Evolutionary conservation across 2,797 vertebrate species (phyloP), one percentile per base, ranked within the genome.

Genomic region (Gallinago solitaria): DNA sequence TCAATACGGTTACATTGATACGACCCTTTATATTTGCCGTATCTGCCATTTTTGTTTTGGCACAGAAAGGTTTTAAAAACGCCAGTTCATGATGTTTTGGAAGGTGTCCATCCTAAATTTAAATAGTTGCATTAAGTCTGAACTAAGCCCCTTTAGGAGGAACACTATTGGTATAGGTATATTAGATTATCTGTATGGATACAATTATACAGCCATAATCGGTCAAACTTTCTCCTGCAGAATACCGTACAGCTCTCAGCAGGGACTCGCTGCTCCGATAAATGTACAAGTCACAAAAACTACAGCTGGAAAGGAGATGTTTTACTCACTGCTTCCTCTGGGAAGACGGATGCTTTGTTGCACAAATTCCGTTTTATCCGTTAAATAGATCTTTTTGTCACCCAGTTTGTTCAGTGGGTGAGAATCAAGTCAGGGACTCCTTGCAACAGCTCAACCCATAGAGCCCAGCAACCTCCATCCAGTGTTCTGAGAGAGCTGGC

Each of bases 401-500:
- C 28, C 6, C 23, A 16, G 30, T 47, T 86, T 76, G 3, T 78
- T 93, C 37, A 16, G 18, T 11, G 9, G 13, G 16, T 28, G 21
- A 87, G 43, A 84, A 79, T 35, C 27, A 53, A 69, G 23, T 28
- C 60, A 73, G n/a, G 21, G 71, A 39, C 33, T 65, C 17, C 59
- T 73, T 79, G 16, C 50, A 87, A 25, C 15, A 67, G 8, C 47
- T 54, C 32, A 53, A 32, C 9, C 3, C 35, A 18, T 5, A 10
- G 25, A 54, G 37, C 13, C 32, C 73, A 47, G 47, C 9, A 77
- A 61, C 14, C 48, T 64, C 15, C 21, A 70, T 47, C 59, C 47
- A 41, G 0, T 1, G 4, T 35, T 16, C 54, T 17, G 6, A 78
- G 47, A 41, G 20, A 32, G 32, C 7, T n/a, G 32, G 13, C 19